These are phyloP conservation scores for Tipula confusa DNA, from an alignment of 2,888 invertebrate genomes.

Conservation along the genomic window DNA sequence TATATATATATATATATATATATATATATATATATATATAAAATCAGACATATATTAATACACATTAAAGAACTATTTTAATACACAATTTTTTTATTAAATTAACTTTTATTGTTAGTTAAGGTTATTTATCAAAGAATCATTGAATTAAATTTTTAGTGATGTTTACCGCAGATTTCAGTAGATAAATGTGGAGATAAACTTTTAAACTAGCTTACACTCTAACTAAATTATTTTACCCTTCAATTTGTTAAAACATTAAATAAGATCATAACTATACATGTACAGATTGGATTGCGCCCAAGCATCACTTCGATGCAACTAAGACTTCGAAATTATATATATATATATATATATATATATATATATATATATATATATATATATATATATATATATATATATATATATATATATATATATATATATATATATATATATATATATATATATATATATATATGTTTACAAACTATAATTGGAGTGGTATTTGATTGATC, in stretches of 20 bases:
- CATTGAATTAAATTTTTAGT: background rate
- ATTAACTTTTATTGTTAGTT: constrained; percentile 9
- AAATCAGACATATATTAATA: background rate
- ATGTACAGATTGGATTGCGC: too few relatives aligned
- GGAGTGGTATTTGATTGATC: too few relatives aligned
- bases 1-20: background rate
- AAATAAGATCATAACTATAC: background rate
- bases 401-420: too few relatives aligned
- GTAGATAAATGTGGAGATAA: background rate
- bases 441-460: too few relatives aligned
- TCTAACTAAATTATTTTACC: background rate
- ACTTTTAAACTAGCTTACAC: too few relatives aligned
- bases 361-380: too few relatives aligned
- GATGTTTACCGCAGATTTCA: background rate
- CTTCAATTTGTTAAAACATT: background rate
- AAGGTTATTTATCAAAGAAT: background rate
- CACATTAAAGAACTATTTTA: background rate
- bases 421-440: too few relatives aligned
- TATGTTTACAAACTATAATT: too few relatives aligned
- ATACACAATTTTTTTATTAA: background rate
- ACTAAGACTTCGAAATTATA: too few relatives aligned
- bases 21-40: background rate
- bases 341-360: too few relatives aligned
- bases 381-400: too few relatives aligned
- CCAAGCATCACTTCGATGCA: too few relatives aligned